Base-by-base conservation (phyloP, 1,140 invertebrate genomes). In the Diploscapter pachys region DNA sequence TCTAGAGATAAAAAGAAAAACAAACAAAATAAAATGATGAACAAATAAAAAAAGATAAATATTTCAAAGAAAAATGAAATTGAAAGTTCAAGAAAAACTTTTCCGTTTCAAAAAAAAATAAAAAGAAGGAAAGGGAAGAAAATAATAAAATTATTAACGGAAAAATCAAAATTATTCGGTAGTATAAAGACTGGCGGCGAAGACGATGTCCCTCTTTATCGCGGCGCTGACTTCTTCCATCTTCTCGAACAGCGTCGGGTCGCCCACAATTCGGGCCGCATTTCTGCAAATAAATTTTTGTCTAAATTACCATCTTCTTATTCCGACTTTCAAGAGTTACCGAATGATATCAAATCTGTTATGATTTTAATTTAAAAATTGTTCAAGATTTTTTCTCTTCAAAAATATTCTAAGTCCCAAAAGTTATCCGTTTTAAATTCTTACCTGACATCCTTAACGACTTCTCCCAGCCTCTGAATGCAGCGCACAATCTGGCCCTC, bases 401-500 rank as follows among this genome's bases (percentile, higher is more conserved):
- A 0, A 53, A n/a, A 13, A 55, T 6, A 49, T 52, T 9, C 56
- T 9, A 5, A 56, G 49, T 63, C 0, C 56, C 49, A 3, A 9
- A 3, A 68, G 52, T n/a, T 54, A 54, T 66, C 3, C 31, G 31
- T 31, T 49, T 9, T 11, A 49, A 68, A 48, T 4, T 31, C 57
- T n/a, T 71, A 72, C 65, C 73, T 64, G 8, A 76, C 75, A 86
- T 98, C 94, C 52, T 91, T 90, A 55, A 95, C 87, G 2, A 93
- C 91, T 89, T 99, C 96, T 85, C 96, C 93, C 51, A 99, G 87
- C 80, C 98, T 91, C 85, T 98, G 95, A 76, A 99, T 98, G 83
- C 94, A 96, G 57, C 95, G 89, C 0, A 99, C 96, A 81, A 99
- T 98, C 57, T 98, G 93, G 3, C 97, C 97, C 88, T 99, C 97